Evolutionary conservation across 2,797 vertebrate genomes (phyloP), one percentile per base, ranked within the genome.

Genomic region (Thamnophis elegans): DNA sequence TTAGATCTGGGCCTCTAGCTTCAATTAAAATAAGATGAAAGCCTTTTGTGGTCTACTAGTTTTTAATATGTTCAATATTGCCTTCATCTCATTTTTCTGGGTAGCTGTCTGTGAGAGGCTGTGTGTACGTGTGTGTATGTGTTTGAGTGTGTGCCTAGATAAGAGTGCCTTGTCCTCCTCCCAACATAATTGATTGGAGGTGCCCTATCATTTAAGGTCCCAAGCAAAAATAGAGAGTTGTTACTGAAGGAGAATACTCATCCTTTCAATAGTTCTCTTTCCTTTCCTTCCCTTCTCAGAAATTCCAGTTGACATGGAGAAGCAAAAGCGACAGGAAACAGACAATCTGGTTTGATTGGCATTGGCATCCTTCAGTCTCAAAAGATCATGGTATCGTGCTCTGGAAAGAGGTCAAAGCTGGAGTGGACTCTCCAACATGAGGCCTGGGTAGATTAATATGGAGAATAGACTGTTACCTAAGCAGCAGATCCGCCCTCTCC

Each of bases 131-230:
- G 10, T 62, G 4, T 22, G n/a, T 42, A 14, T 13, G 13, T 55
- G 47, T 47, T 1, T 86, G 16, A 47, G 10, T 12, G 36, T 82
- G 22, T 47, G 42, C 20, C 4, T 73, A 73, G 32, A 73, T 73
- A 18, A 18, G 32, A 2, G 36, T 78, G 14, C 25, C 3, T 93
- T 86, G 53, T 92, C 65, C 89, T 95, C 78, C 86, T 89, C 93
- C 95, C 92, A 20, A 85, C 93, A 92, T 97, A 95, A 97, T 96
- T 96, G 96, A 94, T 95, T 32, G 68, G 93, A 60, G 93, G 91
- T 95, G 94, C 95, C 95, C 96, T 97, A 93, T 97, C 96, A 98
- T 98, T 97, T 97, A 96, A 95, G 93, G 93, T 94, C 93, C 94
- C 95, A 95, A 97, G 95, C 95, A 95, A 93, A 73, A 96, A 97